Evolutionary conservation across 2,113 vertebrate genomes (phyloP), one percentile per base, ranked within the genome.

Genomic region (Varanus salvator): DNA sequence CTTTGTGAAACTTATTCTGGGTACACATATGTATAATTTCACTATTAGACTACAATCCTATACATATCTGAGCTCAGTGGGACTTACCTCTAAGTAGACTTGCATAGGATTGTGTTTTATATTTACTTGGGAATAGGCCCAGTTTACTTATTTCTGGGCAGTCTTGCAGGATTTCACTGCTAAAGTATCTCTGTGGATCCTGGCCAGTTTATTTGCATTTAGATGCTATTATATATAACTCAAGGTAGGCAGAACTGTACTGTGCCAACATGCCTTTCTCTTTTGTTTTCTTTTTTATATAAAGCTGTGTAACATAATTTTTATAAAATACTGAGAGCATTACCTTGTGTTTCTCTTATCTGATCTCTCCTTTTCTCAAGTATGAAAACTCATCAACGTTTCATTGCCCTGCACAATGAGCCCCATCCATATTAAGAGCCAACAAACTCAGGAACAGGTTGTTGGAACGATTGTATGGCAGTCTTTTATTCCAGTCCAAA

Each of bases 121-220:
- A 23, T 21, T 83, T 82, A 64, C 54, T 64, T 54, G 31, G 54
- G 31, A 9, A 87, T 78, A 66, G 44, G 27, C 17, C 17, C 3
- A 25, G 15, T 27, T 60, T 12, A 44, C 21, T n/a, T 85, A 72
- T 21, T 86, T 86, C 48, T 72, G 34, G 12, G 48, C 31, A 85
- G 17, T 54, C 9, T 6, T 72, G 48, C 27, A 14, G 25, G 17
- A 75, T 86, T 57, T 29, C 29, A 77, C 60, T 78, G 29, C 44
- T 38, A 85, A 64, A 54, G 23, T 60, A 77, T 48, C 34, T 82
- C n/a, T 82, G 60, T 69, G 50, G 68, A 29, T 71, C 82, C 84
- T 85, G 64, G 69, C 57, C 75, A 54, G 54, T 94, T 50, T 4
- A 52, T 92, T 60, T 91, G 87, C 88, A 94, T 87, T 95, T 89